Percentiles rank a stretch among this genome's conserved stretches.
Evolutionary conservation across 23 tunicate genomes (phyloP).

Genomic region (Halocynthia aurantium): DNA sequence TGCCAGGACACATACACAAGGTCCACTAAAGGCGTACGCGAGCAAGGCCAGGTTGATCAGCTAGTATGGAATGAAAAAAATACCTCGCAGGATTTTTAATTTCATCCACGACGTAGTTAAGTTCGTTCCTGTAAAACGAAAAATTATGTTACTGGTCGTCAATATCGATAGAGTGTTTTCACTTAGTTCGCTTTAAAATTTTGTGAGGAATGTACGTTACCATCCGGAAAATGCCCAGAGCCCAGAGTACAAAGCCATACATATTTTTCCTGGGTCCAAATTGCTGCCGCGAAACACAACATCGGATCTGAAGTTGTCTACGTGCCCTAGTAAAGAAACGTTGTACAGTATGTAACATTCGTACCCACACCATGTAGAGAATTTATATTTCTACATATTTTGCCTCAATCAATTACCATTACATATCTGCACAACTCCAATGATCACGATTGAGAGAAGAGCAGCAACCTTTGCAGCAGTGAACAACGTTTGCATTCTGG

Average conservation of each 20-base stretch:
- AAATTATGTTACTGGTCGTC: neutral
- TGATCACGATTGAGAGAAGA: slow-evolving; percentile 17
- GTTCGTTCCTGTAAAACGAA: slow-evolving; percentile 32
- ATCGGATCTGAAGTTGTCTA: slow-evolving; percentile 10
- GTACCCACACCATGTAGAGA: neutral
- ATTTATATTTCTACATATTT: neutral
- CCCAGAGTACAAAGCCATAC: slow-evolving; percentile 38
- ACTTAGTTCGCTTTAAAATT: no score
- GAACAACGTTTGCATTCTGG: slow-evolving; percentile 30
- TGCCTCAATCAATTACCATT: slow-evolving; percentile 8
- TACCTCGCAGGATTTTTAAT: slow-evolving; percentile 42
- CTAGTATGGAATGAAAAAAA: neutral
- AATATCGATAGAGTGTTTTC: neutral
- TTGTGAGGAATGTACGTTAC: slow-evolving; percentile 1
- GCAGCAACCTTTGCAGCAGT: slow-evolving; percentile 31
- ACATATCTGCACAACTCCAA: slow-evolving; percentile 19
- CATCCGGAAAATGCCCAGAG: slow-evolving; percentile 54
- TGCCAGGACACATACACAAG: no score
- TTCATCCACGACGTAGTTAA: slow-evolving; percentile 45
- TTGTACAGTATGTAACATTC: no score
- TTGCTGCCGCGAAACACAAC: slow-evolving; percentile 16
- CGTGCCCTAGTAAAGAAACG: slow-evolving; percentile 9
- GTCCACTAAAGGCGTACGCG: no score
- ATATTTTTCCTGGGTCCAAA: slow-evolving; percentile 18
- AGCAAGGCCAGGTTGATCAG: no score